A percentile compares a stretch with the other conserved stretches of the same genome.
These are phyloP conservation scores for Oconnorella tubifera DNA, from an alignment of 2,888 invertebrate genomes.

Conservation along the genomic window DNA sequence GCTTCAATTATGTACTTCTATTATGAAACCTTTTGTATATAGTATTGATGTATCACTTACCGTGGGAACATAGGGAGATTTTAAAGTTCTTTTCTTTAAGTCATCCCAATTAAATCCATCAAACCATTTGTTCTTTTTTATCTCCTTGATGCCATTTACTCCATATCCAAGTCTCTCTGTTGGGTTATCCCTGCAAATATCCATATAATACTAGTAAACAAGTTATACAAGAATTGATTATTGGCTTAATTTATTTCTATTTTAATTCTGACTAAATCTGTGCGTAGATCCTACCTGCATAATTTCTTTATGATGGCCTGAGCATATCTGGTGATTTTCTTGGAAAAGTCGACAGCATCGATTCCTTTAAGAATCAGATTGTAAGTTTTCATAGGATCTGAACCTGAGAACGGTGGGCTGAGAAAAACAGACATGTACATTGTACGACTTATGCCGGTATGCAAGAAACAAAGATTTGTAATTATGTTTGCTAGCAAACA, in stretches of 20 bases:
- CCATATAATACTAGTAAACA: slow-evolving; percentile 18
- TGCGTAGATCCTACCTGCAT: too few species aligned
- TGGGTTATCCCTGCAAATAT: slow-evolving; percentile 75
- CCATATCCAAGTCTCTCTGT: slow-evolving; percentile 94
- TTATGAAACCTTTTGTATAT: too few species aligned
- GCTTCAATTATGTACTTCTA: too few species aligned
- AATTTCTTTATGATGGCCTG: slow-evolving; percentile 65
- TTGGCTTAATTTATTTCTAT: too few species aligned
- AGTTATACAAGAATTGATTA: too few species aligned
- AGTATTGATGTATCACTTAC: too few species aligned
- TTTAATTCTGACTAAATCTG: too few species aligned
- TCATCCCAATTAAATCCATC: slow-evolving; percentile 99
- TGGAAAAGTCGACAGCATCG: slow-evolving; percentile 94
- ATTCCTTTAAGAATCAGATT: slow-evolving; percentile 98
- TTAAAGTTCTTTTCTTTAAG: slow-evolving; percentile 76
- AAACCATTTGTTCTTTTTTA: slow-evolving; percentile 99
- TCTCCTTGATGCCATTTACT: slow-evolving; percentile 91
- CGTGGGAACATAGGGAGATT: slow-evolving; percentile 84
- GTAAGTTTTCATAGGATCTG: slow-evolving; percentile 99
- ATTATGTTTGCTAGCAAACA: too few species aligned
- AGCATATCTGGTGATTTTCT: slow-evolving; percentile 88
- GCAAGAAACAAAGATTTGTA: too few species aligned
- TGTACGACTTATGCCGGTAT: too few species aligned
- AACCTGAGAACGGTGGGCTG: slow-evolving; percentile 84
- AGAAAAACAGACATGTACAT: too few species aligned